A percentile compares a stretch with the other conserved stretches of the same genome.
These are phyloP conservation scores for Gymnoscopelus braueri DNA, from an alignment of 2,797 vertebrate species.

Conservation along the genomic window DNA sequence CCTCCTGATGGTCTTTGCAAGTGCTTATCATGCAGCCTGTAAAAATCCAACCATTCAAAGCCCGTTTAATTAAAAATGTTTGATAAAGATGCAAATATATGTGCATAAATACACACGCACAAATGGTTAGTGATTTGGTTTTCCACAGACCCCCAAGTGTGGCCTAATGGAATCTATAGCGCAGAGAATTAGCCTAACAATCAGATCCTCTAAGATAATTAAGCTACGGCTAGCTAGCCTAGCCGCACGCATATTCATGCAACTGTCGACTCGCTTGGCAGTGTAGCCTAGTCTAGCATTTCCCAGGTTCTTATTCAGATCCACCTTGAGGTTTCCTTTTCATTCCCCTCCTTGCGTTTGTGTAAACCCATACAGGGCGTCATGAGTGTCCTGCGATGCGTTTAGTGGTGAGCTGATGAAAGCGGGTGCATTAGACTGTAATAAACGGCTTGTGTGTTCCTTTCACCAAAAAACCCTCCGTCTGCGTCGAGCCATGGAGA, in stretches of 20 bases:
- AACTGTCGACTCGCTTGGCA: constrained; percentile 26
- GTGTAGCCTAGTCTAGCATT: constrained; percentile 23
- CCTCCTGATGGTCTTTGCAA: constrained; percentile 55
- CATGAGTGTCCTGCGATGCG: constrained; percentile 40
- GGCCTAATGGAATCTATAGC: constrained; percentile 72
- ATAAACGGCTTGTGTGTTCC: constrained; percentile 47
- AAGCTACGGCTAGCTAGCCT: constrained; percentile 35
- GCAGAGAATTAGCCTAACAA: constrained; percentile 66
- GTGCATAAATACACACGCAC: constrained; percentile 75
- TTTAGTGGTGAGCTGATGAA: constrained; percentile 46
- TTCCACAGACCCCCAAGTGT: constrained; percentile 53
- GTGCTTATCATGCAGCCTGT: constrained; percentile 61
- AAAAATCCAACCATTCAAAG: constrained; percentile 72
- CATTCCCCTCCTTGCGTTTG: constrained; percentile 5
- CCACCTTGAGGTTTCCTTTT: constrained; percentile 21
- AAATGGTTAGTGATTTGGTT: constrained; percentile 68
- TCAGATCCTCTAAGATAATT: constrained; percentile 62
- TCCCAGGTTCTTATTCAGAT: constrained; percentile 28
- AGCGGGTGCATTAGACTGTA: constrained; percentile 37
- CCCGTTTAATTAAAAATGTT: constrained; percentile 74
- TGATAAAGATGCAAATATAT: constrained; percentile 84
- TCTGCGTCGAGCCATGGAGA: constrained; percentile 50
- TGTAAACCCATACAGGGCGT: constrained; percentile 29
- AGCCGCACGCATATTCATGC: constrained; percentile 22
- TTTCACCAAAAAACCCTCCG: constrained; percentile 32